Base-by-base conservation (phyloP, 2,113 vertebrate genomes). In the Prinia subflava region DNA sequence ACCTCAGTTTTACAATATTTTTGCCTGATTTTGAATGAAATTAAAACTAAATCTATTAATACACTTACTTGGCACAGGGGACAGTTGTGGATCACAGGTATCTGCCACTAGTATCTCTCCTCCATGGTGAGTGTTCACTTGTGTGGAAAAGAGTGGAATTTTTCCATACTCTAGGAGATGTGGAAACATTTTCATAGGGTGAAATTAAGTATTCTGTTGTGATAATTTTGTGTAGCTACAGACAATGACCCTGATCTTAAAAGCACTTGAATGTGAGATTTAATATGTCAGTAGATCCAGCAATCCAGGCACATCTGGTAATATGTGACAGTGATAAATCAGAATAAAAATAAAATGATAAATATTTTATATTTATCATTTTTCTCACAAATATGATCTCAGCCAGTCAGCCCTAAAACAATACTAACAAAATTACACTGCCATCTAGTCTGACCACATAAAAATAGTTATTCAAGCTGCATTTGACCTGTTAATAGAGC, bases 41-140 rank as follows among this genome's bases (percentile, higher is more conserved):
- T 50, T 87, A 89, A 41, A 83, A 64, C 10, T 27, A 73, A 64
- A 90, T 57, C 30, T 70, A 65, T 27, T 41, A n/a, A 92, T 31
- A 50, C 14, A 92, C 97, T 97, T 97, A 98, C 98, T 94, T 76
- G 94, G 37, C 64, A 96, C 7, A 79, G 97, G 95, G 28, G 98
- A 96, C 18, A 97, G 50, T 8, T 98, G 98, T 87, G 98, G 88
- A 95, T 98, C 97, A 96, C 98, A 99, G 4, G 99, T 99, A 76
- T 99, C 98, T 30, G 98, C 97, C 15, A 99, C 99, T 8, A 99
- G 96, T 74, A 99, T 94, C 68, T 98, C 98, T 77, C 85, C 96
- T 83, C 90, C 92, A 5, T 78, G 93, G 41, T 83, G 90, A 62
- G 80, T 97, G 90, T 68, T 93, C n/a, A 44, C 64, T 96, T 98